Base-by-base conservation (phyloP, 1,140 invertebrate species). In the Orius laevigatus region DNA sequence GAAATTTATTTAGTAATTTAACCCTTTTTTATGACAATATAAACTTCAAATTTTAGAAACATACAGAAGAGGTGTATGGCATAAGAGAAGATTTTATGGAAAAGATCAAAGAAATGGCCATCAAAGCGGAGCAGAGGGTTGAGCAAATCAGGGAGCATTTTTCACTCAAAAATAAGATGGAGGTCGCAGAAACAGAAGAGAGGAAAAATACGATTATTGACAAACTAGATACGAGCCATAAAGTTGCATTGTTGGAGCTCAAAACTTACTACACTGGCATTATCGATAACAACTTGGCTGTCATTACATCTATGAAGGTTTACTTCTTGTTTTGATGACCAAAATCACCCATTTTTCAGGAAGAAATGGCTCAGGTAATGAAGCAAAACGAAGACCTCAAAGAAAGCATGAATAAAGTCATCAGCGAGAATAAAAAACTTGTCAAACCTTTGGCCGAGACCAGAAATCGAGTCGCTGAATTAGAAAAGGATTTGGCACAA, bases 211-310 rank as follows among this genome's bases (percentile, higher is more conserved):
- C 76, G 46, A 85, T 92, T 61, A 76, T 92, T 11, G 74, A 77
- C 11, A 76, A 79, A 14, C 61, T 94, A 43, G 83, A 85, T 52
- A 76, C 76, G 51, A 78, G 82, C 56, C 87, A 94, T 60, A 84
- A 90, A 51, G 77, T 78, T 57, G 79, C 83, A 1, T 88, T 91
- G 60, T 71, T 74, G 38, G 83, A 92, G 60, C 79, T 93, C 60
- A 93, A 91, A 64, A 84, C 83, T 62, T 94, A 92, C 67, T 95
- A 92, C 57, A 92, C 91, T 58, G 86, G 93, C 55, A 90, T 94
- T 35, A 89, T 85, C 1, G 63, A 90, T 1, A 93, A 93, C 61
- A 94, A 93, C 64, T 69, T 94, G 49, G 82, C 75, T 43, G 63
- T 89, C 6, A 89, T 90, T 25, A 76, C 78, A 53, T 82, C 74